phyloP scores from a whole-genome alignment of 2,888 invertebrate genomes.

The Tolmerus cingulatus region DNA sequence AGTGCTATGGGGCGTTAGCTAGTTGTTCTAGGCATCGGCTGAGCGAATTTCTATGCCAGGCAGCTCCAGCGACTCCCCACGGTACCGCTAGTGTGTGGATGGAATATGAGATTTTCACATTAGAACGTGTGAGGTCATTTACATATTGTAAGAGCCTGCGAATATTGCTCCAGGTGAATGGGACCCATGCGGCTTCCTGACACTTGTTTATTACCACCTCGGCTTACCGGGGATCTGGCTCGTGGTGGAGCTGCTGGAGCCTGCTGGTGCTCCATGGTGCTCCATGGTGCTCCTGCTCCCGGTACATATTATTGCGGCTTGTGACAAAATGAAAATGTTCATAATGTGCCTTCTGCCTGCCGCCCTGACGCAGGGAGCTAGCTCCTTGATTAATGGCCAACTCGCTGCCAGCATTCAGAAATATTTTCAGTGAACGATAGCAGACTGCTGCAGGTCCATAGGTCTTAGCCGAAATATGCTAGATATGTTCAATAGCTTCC shows the following conservation, averaged over 20 bases:
- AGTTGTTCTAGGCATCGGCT: neutral
- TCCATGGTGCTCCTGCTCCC: neutral
- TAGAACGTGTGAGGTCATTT: conserved; percentile 40
- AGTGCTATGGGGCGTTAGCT: conserved; percentile 14
- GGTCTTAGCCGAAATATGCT: neutral
- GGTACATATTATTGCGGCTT: conserved; percentile 18
- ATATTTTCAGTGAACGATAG: neutral
- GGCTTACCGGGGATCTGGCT: neutral
- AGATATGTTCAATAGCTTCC: neutral
- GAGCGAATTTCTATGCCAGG: conserved; percentile 39
- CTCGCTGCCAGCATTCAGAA: neutral
- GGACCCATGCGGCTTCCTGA: conserved; percentile 38
- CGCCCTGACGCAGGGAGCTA: neutral
- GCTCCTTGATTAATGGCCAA: neutral
- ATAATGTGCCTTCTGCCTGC: conserved; percentile 19
- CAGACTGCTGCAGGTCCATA: neutral
- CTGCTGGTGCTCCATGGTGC: neutral
- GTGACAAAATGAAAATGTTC: conserved; percentile 38
- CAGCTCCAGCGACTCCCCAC: conserved; percentile 27
- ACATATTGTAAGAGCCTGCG: conserved; percentile 42
- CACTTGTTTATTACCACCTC: conserved; percentile 38
- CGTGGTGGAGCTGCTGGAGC: neutral
- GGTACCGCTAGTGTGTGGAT: conserved; percentile 24
- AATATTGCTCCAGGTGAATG: conserved; percentile 42
- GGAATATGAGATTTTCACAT: conserved; percentile 42